Conservation (phyloP, 2,888 invertebrate genomes). For the Ligdia adustata region DNA sequence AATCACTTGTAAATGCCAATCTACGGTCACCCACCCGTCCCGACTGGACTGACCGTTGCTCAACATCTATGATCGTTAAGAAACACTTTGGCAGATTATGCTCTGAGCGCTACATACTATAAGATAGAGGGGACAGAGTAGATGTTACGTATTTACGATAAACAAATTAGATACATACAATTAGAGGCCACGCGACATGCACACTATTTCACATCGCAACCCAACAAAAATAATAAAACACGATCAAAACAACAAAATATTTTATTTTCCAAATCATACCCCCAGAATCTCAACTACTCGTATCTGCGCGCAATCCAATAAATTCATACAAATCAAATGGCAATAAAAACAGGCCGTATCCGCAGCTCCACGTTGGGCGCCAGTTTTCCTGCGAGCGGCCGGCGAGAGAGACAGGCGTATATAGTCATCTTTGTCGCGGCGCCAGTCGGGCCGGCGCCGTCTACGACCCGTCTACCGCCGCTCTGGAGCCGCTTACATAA, state of each 20-base stretch:
- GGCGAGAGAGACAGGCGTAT: conserved; percentile 41
- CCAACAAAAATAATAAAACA: background rate
- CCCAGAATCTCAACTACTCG: conserved; percentile 17
- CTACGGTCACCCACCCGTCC: no score
- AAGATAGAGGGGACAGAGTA: no score
- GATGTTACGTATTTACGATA: no score
- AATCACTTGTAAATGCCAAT: no score
- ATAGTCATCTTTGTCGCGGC: conserved; percentile 57
- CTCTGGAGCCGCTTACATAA: conserved; percentile 72
- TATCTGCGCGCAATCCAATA: conserved; percentile 50
- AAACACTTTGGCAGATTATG: no score
- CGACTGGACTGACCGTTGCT: no score
- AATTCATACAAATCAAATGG: conserved; percentile 64
- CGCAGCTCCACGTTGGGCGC: conserved; percentile 62
- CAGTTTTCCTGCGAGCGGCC: conserved; percentile 45
- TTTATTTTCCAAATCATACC: conserved; percentile 20
- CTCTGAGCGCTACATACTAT: no score
- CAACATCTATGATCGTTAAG: no score
- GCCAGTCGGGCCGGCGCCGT: conserved; percentile 84
- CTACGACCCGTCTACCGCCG: conserved; percentile 64
- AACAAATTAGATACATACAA: no score
- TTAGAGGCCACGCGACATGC: background rate
- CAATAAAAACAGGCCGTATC: conserved; percentile 47
- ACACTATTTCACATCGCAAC: background rate
- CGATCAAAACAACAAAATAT: conserved; percentile 10